Evolutionary conservation across 1,140 invertebrate species (phyloP), one percentile per base, ranked within the genome.

Genomic region (Macrobrachium nipponense): DNA sequence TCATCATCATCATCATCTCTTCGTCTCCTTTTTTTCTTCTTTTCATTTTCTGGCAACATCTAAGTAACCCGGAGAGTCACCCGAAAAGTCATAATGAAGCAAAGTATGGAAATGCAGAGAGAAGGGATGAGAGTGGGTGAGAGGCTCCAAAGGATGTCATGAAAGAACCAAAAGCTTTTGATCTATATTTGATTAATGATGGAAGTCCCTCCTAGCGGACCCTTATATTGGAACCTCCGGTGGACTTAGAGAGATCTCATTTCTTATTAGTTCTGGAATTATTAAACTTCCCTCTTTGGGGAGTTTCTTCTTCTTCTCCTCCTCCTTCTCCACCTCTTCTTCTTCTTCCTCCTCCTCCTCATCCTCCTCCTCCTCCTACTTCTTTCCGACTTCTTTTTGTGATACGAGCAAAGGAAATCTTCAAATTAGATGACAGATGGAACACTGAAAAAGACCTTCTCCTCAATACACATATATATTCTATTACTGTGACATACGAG

Each of bases 171-270:
- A 82, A 77, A 58, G 80, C 86, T 82, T 87, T 87, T 87, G 86
- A 87, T 87, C 86, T 87, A 70, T 87, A 87, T 87, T 87, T 87
- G 86, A 87, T 87, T 87, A 87, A 87, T 87, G 78, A 87, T 87
- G 80, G 73, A 77, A 80, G 72, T 61, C 44, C 70, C 11, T 64
- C 43, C 68, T 20, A 64, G 27, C 76, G 76, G 61, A 60, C 17
- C 72, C 36, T 60, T 59, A 79, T 85, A 85, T 85, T 85, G 82
- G 82, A 79, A 60, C 51, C 51, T 36, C 80, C 5, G 59, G 43
- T 44, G 20, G 23, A 62, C 59, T 43, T 80, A 43, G 66, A 75
- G 36, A 60, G 60, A 59, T 27, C 51, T n/a, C 23, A 36, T 27
- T 11, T n/a, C 79, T 70, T 70, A 43, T 81, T 81, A 51, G 61